Evolutionary conservation across 64 coral and sea anemone species (phyloP), one percentile per base, ranked within the genome.

Genomic region (Catalaphyllia jardinei): DNA sequence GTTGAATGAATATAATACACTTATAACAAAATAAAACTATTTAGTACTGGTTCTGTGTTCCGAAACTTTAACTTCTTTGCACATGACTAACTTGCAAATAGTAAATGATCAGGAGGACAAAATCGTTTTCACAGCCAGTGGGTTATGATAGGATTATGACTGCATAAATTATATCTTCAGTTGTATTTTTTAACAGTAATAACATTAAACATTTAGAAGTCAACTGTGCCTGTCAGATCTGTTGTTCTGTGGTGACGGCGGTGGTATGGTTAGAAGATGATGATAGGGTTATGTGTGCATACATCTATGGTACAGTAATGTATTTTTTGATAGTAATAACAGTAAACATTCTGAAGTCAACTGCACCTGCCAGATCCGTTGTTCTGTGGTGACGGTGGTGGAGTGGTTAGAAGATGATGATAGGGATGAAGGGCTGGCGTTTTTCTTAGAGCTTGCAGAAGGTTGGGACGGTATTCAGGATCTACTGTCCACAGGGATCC

Each of bases 401-500:
- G 96, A 4, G 96, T 95, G 4, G 96, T 92, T 33, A 93, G 72
- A 8, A 93, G 79, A 55, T 94, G 89, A 55, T 92, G 83, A 38
- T 88, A 98, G 14, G 90, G 82, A 72, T 98, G 94, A 33, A 95
- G 95, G 10, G 96, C 92, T 22, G 96, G 96, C 62, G 93, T 98
- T 83, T 98, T 98, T 78, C 88, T 73, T 12, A 98, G 86, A 63
- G 96, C 96, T 93, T 98, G 96, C 22, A 98, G 78, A 18, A 98
- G 79, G 31, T 95, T 98, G 30, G 96, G 96, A 60, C 96, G 86
- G 78, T 91, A 95, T 51, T 98, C 96, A 42, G 91, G 88, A 86
- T 98, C 96, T 19, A 98, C 93, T 30, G 92, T 94, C 96, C 96
- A 98, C 77, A 98, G 67, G 49, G 96, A 98, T 61, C 96, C 96